phyloP scores from a whole-genome alignment of 2,797 vertebrate species.

The Chlorospingus flavigularis region DNA sequence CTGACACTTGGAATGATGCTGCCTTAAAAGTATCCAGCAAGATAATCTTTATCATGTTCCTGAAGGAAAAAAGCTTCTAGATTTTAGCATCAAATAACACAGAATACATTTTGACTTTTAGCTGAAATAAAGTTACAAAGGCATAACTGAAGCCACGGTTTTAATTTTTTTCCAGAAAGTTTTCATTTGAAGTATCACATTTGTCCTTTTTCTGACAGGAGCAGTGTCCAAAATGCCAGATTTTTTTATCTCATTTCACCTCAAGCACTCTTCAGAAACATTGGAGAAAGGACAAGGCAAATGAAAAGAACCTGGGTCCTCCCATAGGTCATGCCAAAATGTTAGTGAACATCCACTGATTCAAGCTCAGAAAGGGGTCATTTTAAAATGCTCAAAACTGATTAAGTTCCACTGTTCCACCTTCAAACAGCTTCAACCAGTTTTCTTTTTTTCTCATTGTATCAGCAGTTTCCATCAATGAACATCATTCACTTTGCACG shows the following conservation, averaged over 20 bases:
- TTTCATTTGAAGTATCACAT: neutral
- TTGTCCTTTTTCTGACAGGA: neutral
- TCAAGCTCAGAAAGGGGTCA: neutral
- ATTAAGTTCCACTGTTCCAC: neutral
- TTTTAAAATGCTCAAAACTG: neutral
- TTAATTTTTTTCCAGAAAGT: neutral
- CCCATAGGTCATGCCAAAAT: neutral
- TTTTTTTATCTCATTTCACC: neutral
- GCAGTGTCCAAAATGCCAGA: rapidly evolving
- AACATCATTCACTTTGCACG: neutral
- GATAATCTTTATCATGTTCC: neutral
- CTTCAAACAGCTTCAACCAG: neutral
- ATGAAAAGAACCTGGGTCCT: neutral
- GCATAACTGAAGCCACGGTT: neutral
- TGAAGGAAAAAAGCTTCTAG: neutral
- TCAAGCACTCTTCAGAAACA: neutral
- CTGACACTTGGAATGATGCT: neutral
- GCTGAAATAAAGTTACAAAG: neutral
- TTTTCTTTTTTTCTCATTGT: neutral
- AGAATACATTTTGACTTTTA: neutral
- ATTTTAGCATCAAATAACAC: neutral
- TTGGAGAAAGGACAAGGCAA: neutral
- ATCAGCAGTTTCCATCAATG: neutral
- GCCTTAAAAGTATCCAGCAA: neutral
- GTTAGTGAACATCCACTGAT: neutral